Base-by-base conservation (phyloP, 2,797 vertebrate species). In the Gallinago stenura region DNA sequence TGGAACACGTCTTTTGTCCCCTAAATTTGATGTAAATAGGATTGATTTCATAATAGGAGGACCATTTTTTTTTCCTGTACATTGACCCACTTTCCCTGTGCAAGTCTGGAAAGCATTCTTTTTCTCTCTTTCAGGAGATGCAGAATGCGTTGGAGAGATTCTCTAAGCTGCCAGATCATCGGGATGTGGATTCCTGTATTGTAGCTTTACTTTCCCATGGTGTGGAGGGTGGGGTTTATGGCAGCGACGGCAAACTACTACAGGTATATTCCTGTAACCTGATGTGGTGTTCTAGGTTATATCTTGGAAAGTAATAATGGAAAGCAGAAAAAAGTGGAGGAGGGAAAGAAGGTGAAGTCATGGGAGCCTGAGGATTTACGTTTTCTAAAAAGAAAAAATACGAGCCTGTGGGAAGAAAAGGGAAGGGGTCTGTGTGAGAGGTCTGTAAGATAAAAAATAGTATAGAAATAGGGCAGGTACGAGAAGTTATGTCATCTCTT, bases 131-230 rank as follows among this genome's bases (percentile, higher is more conserved):
- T 11, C 77, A 99, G 99, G 98, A 97, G 79, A 99, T 99, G 98
- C 98, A 97, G 69, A 93, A 94, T 15, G 98, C 98, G 54, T 98
- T 99, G 30, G 97, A 98, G 96, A 97, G 91, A 20, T 99, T 99
- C 92, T 97, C 98, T 57, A 97, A 97, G 84, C 96, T 90, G 6
- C 96, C 95, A 10, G 97, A 98, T 31, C 99, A 99, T 89, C 97
- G 89, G 28, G 83, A 95, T 26, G 95, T 97, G 56, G 99, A 99
- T 98, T 99, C 99, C 89, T 98, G 98, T 94, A 98, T 99, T 71
- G 98, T 99, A 86, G 99, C 99, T 86, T 97, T 99, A 79, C 98
- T 99, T 41, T 99, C 99, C 7, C 99, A 99, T 1, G 99, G 99
- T 25, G 98, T 99, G 64, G 99, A 99, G 39, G 99, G 99, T 51